Conservation (phyloP, 2,888 invertebrate species). For the Drosophila anceps region DNA sequence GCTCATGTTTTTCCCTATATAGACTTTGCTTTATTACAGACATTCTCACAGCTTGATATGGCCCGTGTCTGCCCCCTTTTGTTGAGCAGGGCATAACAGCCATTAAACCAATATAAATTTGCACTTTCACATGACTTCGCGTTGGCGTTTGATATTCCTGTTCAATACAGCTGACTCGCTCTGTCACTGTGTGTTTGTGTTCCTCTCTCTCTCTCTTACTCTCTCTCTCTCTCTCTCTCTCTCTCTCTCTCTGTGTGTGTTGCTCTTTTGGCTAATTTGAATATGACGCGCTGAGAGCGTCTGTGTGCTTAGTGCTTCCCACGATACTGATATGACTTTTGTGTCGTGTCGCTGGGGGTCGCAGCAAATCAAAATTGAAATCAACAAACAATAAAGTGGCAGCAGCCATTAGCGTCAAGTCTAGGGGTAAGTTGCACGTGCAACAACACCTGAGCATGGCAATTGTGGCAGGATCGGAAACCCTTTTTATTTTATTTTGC, state of each 20-base stretch:
- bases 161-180: background rate
- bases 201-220: too few species aligned
- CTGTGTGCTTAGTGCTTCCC: conserved; percentile 63
- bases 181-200: background rate
- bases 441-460: conserved; percentile 50
- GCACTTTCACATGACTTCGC: conserved; percentile 80
- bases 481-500: background rate
- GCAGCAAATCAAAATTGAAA: conserved; percentile 51
- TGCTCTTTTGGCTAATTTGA: conserved; percentile 65
- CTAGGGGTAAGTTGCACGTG: conserved; percentile 44
- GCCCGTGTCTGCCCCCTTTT: background rate
- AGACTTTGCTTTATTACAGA: background rate
- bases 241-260: background rate
- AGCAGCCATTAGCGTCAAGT: conserved; percentile 51
- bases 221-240: background rate
- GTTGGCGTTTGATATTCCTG: conserved; percentile 16
- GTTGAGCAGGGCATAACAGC: conserved; percentile 25
- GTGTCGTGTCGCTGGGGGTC: conserved; percentile 46
- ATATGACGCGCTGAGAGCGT: conserved; percentile 46
- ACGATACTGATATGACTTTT: conserved; percentile 73
- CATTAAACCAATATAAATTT: conserved; percentile 79
- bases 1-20: background rate
- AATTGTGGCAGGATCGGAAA: conserved; percentile 7
- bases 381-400: conserved; percentile 62
- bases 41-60: conserved; percentile 3